A percentile compares a stretch with the other conserved stretches of the same genome.
These are phyloP conservation scores for Desmophyllum pertusum DNA, from an alignment of 92 coral and sea anemone species.

Conservation along the genomic window DNA sequence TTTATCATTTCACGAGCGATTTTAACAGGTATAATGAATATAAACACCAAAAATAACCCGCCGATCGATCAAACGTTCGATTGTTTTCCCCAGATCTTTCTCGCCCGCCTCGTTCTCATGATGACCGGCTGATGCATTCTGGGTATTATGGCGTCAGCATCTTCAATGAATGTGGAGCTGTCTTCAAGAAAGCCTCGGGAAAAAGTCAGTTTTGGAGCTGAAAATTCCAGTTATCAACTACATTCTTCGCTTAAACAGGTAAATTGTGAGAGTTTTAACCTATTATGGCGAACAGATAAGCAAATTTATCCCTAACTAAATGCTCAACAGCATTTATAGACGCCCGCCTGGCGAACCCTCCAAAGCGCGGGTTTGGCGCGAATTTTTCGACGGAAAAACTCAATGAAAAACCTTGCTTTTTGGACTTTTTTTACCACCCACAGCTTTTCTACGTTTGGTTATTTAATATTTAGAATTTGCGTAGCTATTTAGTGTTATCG, in stretches of 20 bases:
- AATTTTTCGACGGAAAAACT: no score
- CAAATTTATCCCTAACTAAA: no score
- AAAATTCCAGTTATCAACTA: neutral
- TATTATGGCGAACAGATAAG: neutral
- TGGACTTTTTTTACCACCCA: no score
- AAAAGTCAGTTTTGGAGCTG: neutral
- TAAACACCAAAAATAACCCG: neutral
- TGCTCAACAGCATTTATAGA: neutral
- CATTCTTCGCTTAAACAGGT: neutral
- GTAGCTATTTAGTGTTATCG: no score
- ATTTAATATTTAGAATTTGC: no score
- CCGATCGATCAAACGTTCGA: neutral
- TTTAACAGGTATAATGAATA: no score
- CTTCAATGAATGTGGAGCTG: neutral
- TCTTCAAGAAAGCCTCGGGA: neutral
- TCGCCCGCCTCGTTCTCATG: neutral
- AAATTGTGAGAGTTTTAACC: neutral
- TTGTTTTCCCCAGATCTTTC: neutral
- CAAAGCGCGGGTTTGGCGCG: no score
- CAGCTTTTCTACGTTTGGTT: no score
- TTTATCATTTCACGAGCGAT: neutral
- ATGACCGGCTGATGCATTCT: neutral
- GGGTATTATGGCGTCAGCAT: conserved; percentile 8
- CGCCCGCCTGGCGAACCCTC: neutral
- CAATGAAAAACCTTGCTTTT: no score